phyloP scores from a whole-genome alignment of 2,797 vertebrate genomes.

The Leuciscus waleckii region DNA sequence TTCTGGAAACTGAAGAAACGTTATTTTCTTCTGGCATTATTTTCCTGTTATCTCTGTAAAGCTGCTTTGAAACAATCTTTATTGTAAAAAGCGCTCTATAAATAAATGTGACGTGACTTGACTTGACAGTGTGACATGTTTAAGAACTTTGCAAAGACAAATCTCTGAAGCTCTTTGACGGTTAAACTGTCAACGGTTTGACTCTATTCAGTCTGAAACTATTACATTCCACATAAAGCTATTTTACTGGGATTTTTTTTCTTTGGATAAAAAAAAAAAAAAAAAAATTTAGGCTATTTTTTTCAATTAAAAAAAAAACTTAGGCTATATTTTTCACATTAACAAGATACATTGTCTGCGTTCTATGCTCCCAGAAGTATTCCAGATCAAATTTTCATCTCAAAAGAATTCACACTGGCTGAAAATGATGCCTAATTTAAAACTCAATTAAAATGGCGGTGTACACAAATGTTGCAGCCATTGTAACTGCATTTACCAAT shows the following conservation, averaged over 20 bases:
- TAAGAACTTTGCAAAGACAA: conserved; percentile 22
- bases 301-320: too few relatives aligned
- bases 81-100: too few relatives aligned
- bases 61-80: too few relatives aligned
- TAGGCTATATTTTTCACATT: not conserved
- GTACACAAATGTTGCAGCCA: conserved; percentile 15
- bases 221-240: not conserved
- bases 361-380: not conserved
- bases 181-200: not conserved
- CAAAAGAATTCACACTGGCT: conserved; percentile 14
- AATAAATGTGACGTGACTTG: too few relatives aligned
- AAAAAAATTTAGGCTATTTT: too few relatives aligned
- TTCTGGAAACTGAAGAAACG: too few relatives aligned
- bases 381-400: not conserved
- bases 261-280: not conserved
- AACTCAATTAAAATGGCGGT: not conserved
- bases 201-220: not conserved
- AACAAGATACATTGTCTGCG: not conserved
- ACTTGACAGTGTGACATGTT: not conserved
- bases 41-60: too few relatives aligned
- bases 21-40: too few relatives aligned
- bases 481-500: conserved; percentile 45
- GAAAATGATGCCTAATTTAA: not conserved
- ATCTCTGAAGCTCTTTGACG: not conserved
- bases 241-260: not conserved